Evolutionary conservation across 1,140 invertebrate genomes (phyloP).

Genomic region (Colletes gigas): DNA sequence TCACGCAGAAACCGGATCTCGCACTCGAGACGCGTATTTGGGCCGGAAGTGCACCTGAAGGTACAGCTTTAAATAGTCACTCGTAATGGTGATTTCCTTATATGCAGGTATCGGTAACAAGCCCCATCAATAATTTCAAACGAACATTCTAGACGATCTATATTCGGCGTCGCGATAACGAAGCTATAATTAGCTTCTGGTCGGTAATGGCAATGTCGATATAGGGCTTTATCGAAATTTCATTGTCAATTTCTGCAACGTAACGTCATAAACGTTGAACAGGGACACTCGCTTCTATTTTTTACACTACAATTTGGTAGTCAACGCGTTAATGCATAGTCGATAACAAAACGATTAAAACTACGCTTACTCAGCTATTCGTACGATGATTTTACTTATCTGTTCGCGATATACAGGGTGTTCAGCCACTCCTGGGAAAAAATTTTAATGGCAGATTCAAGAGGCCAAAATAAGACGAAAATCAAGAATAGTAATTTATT

Average conservation of each 20-base stretch:
- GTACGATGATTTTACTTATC: too few relatives aligned
- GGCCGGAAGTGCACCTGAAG: conserved; percentile 68
- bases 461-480: too few relatives aligned
- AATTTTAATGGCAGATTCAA: too few relatives aligned
- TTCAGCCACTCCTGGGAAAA: too few relatives aligned
- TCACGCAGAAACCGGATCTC: conserved; percentile 66
- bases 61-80: conserved; percentile 65
- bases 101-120: conserved; percentile 24
- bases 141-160: conserved; percentile 31
- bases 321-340: too few relatives aligned
- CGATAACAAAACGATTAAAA: too few relatives aligned
- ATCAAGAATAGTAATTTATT: too few relatives aligned
- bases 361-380: too few relatives aligned
- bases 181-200: conserved; percentile 8
- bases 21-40: conserved; percentile 66
- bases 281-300: too few relatives aligned
- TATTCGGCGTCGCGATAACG: conserved; percentile 14
- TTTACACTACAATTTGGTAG: too few relatives aligned
- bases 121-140: conserved; percentile 20
- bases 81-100: conserved; percentile 27
- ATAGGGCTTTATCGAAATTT: conserved; percentile 4
- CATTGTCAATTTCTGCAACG: background rate
- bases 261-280: background rate
- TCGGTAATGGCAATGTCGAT: background rate
- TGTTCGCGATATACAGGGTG: too few relatives aligned